Percentiles rank a stretch among this genome's conserved stretches.
Evolutionary conservation across 2,797 vertebrate genomes (phyloP).

Genomic region (Sebastes nivosus): DNA sequence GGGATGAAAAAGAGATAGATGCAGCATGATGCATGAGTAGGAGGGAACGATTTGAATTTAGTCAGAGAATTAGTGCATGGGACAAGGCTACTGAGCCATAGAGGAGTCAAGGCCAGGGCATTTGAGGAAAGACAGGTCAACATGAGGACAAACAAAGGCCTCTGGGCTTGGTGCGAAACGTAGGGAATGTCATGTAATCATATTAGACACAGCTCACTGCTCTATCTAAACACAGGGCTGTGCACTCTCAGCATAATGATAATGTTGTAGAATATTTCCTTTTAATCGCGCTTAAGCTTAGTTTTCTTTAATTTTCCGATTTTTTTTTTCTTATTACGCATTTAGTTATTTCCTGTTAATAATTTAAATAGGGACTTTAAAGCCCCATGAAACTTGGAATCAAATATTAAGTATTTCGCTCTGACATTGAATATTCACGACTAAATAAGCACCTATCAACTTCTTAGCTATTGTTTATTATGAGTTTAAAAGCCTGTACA

Average conservation of each 20-base stretch:
- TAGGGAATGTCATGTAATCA: constrained; percentile 76
- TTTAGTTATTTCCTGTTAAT: background rate
- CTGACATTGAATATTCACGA: background rate
- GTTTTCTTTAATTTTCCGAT: background rate
- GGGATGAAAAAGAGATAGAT: constrained; percentile 67
- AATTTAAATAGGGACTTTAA: background rate
- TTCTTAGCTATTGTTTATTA: background rate
- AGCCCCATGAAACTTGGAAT: background rate
- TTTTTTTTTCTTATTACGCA: background rate
- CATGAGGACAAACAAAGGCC: constrained; percentile 59
- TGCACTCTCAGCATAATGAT: constrained; percentile 42
- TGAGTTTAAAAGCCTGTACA: background rate
- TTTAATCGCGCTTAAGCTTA: background rate
- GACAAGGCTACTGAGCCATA: constrained; percentile 52
- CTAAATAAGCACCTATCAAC: background rate
- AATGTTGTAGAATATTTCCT: constrained; percentile 16
- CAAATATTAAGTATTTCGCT: too few species aligned
- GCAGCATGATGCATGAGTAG: constrained; percentile 59
- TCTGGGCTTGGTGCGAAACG: constrained; percentile 62
- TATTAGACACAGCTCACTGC: constrained; percentile 72
- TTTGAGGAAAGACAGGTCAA: constrained; percentile 68
- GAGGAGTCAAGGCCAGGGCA: constrained; percentile 63
- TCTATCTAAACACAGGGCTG: constrained; percentile 62
- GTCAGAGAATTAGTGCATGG: constrained; percentile 54
- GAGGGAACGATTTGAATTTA: constrained; percentile 55